These are phyloP conservation scores for Cathartes aura DNA, from an alignment of 2,113 vertebrate species.

Conservation along the genomic window DNA sequence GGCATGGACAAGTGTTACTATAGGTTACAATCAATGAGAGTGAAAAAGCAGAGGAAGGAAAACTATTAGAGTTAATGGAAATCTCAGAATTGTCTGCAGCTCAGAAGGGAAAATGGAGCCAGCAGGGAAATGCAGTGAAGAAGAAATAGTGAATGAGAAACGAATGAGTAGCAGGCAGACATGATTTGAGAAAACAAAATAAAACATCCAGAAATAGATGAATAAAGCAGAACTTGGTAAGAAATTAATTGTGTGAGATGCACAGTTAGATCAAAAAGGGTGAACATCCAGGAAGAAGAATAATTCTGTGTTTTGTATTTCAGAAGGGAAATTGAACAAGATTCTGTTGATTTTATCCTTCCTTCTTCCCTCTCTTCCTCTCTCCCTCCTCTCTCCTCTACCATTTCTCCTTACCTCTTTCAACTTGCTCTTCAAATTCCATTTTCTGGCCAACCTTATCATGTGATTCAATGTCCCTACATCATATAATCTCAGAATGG, in stretches of 20 bases:
- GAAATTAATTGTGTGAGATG: not conserved
- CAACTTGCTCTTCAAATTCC: not conserved
- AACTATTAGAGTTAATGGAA: not conserved
- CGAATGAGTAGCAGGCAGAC: not conserved
- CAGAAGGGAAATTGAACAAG: not conserved
- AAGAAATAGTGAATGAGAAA: not conserved
- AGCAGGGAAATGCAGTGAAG: not conserved
- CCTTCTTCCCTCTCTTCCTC: not conserved
- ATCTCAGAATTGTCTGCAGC: not conserved
- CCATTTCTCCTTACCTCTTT: not conserved
- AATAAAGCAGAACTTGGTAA: not conserved
- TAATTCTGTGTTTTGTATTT: not conserved
- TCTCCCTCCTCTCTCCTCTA: not conserved
- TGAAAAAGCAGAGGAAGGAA: not conserved
- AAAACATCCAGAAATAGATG: not conserved
- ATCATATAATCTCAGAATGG: not conserved
- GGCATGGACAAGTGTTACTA: not conserved
- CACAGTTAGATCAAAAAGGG: not conserved
- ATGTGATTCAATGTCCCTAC: not conserved
- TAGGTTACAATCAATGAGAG: not conserved
- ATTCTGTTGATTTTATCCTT: not conserved
- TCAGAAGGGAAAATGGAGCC: not conserved
- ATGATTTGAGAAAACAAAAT: not conserved
- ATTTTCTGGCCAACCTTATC: not conserved
- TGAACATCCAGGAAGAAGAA: not conserved